Conservation (phyloP, 2,888 invertebrate species). For the Spialia ferax region DNA sequence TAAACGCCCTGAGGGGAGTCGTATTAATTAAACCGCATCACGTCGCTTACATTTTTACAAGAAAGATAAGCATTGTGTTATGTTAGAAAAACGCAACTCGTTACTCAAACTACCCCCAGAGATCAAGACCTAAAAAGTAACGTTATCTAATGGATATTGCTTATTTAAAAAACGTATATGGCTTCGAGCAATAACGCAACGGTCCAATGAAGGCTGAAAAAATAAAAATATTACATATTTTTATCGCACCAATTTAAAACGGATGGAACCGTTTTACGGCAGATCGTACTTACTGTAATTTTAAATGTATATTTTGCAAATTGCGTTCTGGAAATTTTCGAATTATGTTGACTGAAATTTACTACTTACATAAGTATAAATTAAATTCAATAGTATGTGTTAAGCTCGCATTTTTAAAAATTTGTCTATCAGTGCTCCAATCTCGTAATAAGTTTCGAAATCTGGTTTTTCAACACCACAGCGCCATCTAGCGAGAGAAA, state of each 20-base stretch:
- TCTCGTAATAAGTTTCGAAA: no score
- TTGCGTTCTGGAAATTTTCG: constrained; percentile 2
- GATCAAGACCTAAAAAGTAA: neutral
- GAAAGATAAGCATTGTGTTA: neutral
- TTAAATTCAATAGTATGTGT: no score
- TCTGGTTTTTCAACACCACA: no score
- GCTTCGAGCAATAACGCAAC: neutral
- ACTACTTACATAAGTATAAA: constrained; percentile 13
- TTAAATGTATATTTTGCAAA: constrained; percentile 30
- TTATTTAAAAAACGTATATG: neutral
- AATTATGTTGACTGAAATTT: no score
- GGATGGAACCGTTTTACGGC: constrained; percentile 16
- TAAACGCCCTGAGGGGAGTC: no score
- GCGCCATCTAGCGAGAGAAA: no score
- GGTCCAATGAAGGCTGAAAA: neutral
- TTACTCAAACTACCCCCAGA: neutral
- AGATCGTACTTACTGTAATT: constrained; percentile 17
- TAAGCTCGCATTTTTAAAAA: no score
- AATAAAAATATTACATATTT: constrained; percentile 12
- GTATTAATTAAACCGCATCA: no score
- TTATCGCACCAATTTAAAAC: constrained; percentile 21
- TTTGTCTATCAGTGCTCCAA: no score
- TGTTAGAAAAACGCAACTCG: neutral
- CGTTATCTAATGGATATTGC: constrained; percentile 4
- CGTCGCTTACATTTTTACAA: no score